Conservation (phyloP, 2,113 vertebrate species). For the Trachemys scripta region DNA sequence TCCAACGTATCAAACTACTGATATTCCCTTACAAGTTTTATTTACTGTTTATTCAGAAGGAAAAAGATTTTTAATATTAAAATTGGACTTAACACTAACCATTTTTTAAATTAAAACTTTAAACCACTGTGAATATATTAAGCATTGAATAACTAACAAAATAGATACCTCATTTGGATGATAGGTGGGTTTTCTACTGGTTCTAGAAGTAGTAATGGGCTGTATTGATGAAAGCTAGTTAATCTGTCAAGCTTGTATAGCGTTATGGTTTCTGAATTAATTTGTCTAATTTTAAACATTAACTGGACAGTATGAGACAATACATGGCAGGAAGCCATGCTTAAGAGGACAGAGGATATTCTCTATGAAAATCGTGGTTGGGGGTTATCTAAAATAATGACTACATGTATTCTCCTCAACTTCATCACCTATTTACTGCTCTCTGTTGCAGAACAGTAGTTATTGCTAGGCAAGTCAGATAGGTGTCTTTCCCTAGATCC, state of each 20-base stretch:
- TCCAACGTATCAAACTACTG: not conserved
- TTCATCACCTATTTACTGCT: not conserved
- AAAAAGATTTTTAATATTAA: constrained; percentile 24
- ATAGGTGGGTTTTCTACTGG: constrained; percentile 10
- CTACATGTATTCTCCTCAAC: not conserved
- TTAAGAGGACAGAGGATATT: not conserved
- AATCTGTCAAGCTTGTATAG: not conserved
- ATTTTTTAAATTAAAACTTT: not conserved
- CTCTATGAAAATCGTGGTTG: not conserved
- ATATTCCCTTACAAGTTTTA: constrained; percentile 17
- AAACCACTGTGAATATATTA: not conserved
- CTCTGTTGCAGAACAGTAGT: not conserved
- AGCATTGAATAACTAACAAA: not conserved
- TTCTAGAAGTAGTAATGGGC: constrained; percentile 4
- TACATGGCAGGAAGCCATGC: not conserved
- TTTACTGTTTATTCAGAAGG: not conserved
- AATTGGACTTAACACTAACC: not conserved
- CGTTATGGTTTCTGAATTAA: not conserved
- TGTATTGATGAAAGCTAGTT: not conserved
- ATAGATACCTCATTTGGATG: not conserved
- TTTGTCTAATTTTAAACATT: not conserved
- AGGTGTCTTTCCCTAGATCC: not conserved
- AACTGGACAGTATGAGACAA: too few relatives aligned
- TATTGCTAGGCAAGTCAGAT: not conserved
- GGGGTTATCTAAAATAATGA: too few relatives aligned